Conservation (phyloP, 2,888 invertebrate species). For the Tanypteryx hageni region DNA sequence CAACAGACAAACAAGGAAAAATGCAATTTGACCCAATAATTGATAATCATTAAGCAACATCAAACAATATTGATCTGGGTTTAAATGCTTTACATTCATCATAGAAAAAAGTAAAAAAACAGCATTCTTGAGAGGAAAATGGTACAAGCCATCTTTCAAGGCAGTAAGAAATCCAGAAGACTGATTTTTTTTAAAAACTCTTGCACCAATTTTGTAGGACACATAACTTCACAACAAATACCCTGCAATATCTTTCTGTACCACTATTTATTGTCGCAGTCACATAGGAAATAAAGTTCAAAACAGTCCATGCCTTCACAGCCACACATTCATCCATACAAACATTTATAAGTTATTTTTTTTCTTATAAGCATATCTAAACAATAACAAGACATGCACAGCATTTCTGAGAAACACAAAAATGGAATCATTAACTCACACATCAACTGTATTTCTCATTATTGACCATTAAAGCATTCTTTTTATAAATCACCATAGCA, state of each 20-base stretch:
- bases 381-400: constrained; percentile 55
- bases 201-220: constrained; percentile 20
- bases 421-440: neutral
- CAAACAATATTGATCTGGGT: too few species aligned
- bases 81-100: too few species aligned
- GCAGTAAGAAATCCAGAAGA: neutral
- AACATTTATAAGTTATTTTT: constrained; percentile 23
- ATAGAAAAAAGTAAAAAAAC: too few species aligned
- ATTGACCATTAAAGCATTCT: constrained; percentile 7
- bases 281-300: constrained; percentile 62
- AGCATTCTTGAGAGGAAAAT: too few species aligned
- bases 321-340: constrained; percentile 58
- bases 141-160: neutral
- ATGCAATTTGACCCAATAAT: too few species aligned
- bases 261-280: constrained; percentile 65
- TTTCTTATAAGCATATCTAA: constrained; percentile 53
- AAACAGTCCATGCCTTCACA: constrained; percentile 57
- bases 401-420: constrained; percentile 34
- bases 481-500: neutral
- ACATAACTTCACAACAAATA: constrained; percentile 40
- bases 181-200: neutral
- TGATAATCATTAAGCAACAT: too few species aligned
- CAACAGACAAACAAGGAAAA: too few species aligned
- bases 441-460: constrained; percentile 20
- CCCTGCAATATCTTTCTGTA: constrained; percentile 62